These are phyloP conservation scores for Drosophila pseudoananassae DNA, from an alignment of 1,140 invertebrate species.

Conservation along the genomic window DNA sequence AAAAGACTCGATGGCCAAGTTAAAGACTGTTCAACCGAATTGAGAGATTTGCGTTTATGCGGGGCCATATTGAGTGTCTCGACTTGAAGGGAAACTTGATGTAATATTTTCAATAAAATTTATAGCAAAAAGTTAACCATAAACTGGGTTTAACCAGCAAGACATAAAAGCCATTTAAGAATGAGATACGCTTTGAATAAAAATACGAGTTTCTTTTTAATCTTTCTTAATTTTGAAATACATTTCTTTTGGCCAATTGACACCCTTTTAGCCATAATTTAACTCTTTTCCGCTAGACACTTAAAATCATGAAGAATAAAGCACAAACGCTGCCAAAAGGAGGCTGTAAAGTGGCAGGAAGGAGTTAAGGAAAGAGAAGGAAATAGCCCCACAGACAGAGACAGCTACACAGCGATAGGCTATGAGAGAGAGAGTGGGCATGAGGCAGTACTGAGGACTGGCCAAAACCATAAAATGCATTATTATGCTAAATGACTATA, in stretches of 20 bases:
- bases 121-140: too few species aligned
- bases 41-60: conserved; percentile 54
- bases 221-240: neutral
- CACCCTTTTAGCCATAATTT: neutral
- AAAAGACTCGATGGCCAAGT: conserved; percentile 56
- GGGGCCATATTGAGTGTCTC: neutral
- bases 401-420: too few species aligned
- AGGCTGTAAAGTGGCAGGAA: neutral
- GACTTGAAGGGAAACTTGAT: too few species aligned
- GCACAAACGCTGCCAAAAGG: neutral
- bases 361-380: neutral
- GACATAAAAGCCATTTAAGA: too few species aligned
- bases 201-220: neutral
- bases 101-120: too few species aligned
- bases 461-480: conserved; percentile 80
- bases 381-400: neutral
- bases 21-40: conserved; percentile 35
- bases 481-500: conserved; percentile 84
- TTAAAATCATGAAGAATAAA: conserved; percentile 1
- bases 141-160: too few species aligned
- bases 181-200: too few species aligned
- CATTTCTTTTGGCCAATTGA: neutral
- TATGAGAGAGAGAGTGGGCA: conserved; percentile 1
- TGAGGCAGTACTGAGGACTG: conserved; percentile 23
- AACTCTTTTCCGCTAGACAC: neutral